phyloP scores from a whole-genome alignment of 2,113 vertebrate genomes.

The Lontra canadensis region DNA sequence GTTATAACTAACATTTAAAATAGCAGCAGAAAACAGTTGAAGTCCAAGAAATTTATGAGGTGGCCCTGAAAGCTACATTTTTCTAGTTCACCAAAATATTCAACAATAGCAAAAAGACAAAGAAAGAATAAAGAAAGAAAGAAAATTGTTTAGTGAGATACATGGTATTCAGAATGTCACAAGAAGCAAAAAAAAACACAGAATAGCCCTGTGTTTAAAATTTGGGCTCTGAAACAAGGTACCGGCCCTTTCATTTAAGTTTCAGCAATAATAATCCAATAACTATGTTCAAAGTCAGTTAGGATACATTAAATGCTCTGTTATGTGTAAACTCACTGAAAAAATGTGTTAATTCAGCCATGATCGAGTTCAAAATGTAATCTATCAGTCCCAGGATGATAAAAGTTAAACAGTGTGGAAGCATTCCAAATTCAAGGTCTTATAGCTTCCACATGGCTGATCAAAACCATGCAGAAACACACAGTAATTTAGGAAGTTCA shows the following conservation, averaged over 20 bases:
- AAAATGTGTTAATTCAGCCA: slow-evolving; percentile 64
- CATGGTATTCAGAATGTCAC: not conserved
- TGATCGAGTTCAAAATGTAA: slow-evolving; percentile 73
- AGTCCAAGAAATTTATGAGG: slow-evolving; percentile 17
- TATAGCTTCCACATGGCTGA: slow-evolving; percentile 65
- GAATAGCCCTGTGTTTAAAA: not conserved
- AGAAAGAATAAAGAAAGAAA: not conserved
- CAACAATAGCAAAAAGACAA: not conserved
- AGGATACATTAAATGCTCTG: not conserved
- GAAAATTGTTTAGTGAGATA: not conserved
- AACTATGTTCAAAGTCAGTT: not conserved
- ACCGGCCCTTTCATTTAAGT: not conserved
- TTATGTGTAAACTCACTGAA: not conserved
- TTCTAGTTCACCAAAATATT: slow-evolving; percentile 49
- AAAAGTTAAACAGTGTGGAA: slow-evolving; percentile 73
- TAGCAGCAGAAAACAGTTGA: not conserved
- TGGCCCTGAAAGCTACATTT: not conserved
- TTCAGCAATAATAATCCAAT: not conserved
- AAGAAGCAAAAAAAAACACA: not conserved
- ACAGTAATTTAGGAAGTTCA: slow-evolving; percentile 69
- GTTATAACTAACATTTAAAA: slow-evolving; percentile 22
- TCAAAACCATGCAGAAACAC: slow-evolving; percentile 58
- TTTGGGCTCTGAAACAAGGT: not conserved
- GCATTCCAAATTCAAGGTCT: slow-evolving; percentile 71
- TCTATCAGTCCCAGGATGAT: slow-evolving; percentile 62